phyloP scores from a whole-genome alignment of 2,797 vertebrate genomes.

The Epinephelus coioides region DNA sequence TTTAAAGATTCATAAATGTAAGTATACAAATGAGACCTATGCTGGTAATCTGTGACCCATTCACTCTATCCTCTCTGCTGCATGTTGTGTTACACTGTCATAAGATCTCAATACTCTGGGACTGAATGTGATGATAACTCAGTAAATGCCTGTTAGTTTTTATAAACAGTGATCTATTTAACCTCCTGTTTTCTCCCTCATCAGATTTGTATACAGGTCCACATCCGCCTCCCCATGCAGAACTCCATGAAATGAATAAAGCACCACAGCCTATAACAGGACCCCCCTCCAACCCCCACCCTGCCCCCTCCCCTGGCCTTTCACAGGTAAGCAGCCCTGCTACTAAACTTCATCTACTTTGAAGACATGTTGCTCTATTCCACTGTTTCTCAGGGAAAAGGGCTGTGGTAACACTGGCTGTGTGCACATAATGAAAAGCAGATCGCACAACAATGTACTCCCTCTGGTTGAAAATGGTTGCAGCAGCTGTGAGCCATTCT shows the following conservation, averaged over 20 bases:
- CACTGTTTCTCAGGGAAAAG: conserved; percentile 6
- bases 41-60: neutral
- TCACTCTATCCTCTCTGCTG: neutral
- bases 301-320: conserved; percentile 95
- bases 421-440: conserved; percentile 40
- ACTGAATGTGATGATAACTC: neutral
- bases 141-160: neutral
- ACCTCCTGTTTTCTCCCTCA: neutral
- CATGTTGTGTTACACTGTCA: neutral
- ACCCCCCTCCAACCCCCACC: conserved; percentile 92
- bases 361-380: neutral
- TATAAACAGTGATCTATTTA: neutral
- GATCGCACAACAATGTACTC: conserved; percentile 25
- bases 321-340: conserved; percentile 89
- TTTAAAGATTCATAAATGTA: conserved; percentile 73
- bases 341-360: neutral
- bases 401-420: neutral
- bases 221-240: conserved; percentile 92
- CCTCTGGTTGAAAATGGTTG: conserved; percentile 11
- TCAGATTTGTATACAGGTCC: conserved; percentile 85
- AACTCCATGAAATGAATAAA: conserved; percentile 99
- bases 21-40: conserved; percentile 38
- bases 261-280: conserved; percentile 97
- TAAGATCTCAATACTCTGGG: neutral
- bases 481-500: neutral